Evolutionary conservation across 1,140 invertebrate genomes (phyloP).

Genomic region (Drosophila pallidifrons): DNA sequence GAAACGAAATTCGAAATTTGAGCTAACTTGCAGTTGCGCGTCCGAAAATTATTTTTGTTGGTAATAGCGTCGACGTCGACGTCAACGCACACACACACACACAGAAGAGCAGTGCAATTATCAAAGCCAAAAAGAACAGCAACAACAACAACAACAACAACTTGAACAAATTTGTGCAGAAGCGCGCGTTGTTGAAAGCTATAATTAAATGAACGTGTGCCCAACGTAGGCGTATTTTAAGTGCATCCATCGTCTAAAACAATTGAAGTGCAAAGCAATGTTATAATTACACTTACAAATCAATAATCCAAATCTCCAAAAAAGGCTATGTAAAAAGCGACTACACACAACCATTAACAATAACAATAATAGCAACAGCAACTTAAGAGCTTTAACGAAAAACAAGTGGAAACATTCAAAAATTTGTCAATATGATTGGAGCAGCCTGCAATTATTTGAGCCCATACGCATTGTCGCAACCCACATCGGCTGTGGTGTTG

Average conservation of each 20-base stretch:
- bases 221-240: neutral
- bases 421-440: slow-evolving; percentile 78
- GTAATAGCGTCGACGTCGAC: slow-evolving; percentile 26
- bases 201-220: slow-evolving; percentile 47
- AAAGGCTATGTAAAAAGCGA: slow-evolving; percentile 57
- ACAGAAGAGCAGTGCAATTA: slow-evolving; percentile 26
- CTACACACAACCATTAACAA: no score
- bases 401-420: slow-evolving; percentile 1
- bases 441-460: slow-evolving; percentile 82
- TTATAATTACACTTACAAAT: slow-evolving; percentile 61
- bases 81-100: neutral
- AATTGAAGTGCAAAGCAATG: slow-evolving; percentile 70
- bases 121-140: slow-evolving; percentile 35
- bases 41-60: slow-evolving; percentile 29
- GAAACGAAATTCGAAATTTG: slow-evolving; percentile 31
- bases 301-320: slow-evolving; percentile 54
- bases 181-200: slow-evolving; percentile 34
- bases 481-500: slow-evolving; percentile 35
- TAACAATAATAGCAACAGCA: neutral
- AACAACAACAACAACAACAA: slow-evolving; percentile 20
- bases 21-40: slow-evolving; percentile 6
- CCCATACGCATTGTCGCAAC: slow-evolving; percentile 66
- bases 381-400: slow-evolving; percentile 8
- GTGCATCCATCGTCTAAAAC: slow-evolving; percentile 39
- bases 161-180: neutral